Conservation (phyloP, 1,140 invertebrate species). For the Pomacea maculata region DNA sequence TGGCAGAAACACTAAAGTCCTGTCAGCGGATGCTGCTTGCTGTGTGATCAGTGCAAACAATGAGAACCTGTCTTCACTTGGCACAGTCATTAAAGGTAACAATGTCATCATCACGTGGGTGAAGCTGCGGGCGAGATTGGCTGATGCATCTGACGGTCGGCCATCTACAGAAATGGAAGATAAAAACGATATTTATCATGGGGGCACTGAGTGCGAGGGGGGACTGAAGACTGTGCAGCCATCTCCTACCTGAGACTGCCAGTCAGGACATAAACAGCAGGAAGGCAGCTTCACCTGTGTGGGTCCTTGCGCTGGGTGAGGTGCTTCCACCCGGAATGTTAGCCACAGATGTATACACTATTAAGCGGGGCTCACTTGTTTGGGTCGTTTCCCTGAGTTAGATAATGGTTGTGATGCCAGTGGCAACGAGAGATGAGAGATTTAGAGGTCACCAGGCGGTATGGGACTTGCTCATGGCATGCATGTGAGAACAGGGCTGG, state of each 20-base stretch:
- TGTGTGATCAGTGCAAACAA: not conserved
- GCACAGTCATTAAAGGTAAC: not conserved
- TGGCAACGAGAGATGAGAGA: constrained; percentile 2
- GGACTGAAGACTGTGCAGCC: too few relatives aligned
- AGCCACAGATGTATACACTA: not conserved
- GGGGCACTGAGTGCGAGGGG: too few relatives aligned
- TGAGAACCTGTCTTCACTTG: not conserved
- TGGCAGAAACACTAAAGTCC: not conserved
- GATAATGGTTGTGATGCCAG: not conserved
- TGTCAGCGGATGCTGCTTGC: not conserved
- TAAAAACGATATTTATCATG: too few relatives aligned
- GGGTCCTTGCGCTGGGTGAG: too few relatives aligned
- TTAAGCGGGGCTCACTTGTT: not conserved
- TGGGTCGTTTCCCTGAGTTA: not conserved
- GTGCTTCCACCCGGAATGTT: not conserved
- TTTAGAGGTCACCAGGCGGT: not conserved
- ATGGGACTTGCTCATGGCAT: too few relatives aligned
- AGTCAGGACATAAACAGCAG: too few relatives aligned
- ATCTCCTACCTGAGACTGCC: too few relatives aligned
- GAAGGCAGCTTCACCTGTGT: too few relatives aligned
- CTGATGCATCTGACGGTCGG: not conserved
- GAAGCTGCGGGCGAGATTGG: not conserved
- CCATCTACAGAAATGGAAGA: too few relatives aligned
- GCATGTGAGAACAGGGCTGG: not conserved
- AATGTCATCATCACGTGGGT: not conserved